Conservation (phyloP, 2,888 invertebrate genomes). For the Eurois occulta region DNA sequence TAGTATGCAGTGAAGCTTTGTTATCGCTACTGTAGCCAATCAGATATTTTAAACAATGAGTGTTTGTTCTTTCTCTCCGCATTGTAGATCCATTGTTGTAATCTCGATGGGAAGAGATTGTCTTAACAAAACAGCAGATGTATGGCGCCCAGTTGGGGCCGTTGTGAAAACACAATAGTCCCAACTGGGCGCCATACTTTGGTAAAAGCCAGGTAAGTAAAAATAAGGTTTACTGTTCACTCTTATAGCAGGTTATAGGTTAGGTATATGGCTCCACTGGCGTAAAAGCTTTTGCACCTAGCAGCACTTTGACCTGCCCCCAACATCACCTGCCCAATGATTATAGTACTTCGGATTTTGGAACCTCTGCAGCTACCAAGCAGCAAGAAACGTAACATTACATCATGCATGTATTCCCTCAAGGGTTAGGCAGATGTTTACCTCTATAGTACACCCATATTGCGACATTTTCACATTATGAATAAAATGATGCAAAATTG, state of each 20-base stretch:
- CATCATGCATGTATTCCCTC: neutral
- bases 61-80: neutral
- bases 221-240: neutral
- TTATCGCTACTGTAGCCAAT: conserved; percentile 21
- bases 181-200: neutral
- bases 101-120: neutral
- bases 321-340: neutral
- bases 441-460: neutral
- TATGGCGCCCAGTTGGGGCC: neutral
- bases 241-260: too few species aligned
- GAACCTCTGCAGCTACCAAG: neutral
- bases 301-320: neutral
- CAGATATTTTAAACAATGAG: conserved; percentile 19
- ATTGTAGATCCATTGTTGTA: neutral
- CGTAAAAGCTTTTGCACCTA: too few species aligned
- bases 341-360: neutral
- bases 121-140: neutral
- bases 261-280: too few species aligned
- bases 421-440: neutral
- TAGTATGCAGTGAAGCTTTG: neutral
- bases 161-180: neutral
- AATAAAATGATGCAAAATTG: conserved; percentile 18
- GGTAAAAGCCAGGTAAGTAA: neutral
- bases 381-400: neutral
- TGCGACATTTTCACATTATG: neutral